These are phyloP conservation scores for Oscheius onirici DNA, from an alignment of 2,888 invertebrate genomes.

Conservation along the genomic window DNA sequence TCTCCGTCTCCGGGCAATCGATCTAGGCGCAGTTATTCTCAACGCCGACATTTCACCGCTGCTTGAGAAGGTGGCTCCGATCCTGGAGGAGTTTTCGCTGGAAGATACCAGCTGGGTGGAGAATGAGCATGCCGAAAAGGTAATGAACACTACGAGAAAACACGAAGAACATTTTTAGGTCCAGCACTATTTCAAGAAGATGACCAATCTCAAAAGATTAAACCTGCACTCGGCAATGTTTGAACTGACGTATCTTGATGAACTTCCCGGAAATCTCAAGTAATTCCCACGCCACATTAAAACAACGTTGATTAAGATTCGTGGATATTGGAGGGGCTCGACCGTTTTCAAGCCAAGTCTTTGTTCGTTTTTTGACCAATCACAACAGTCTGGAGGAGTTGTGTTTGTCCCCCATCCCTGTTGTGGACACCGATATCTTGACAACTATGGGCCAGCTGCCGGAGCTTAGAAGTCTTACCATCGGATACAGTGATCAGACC, in stretches of 20 bases:
- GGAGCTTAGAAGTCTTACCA: background rate
- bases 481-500: constrained; percentile 25
- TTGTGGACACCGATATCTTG: constrained; percentile 23
- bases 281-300: constrained; percentile 8
- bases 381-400: constrained; percentile 35
- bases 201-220: constrained; percentile 29
- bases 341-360: constrained; percentile 29
- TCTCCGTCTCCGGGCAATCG: constrained; percentile 32
- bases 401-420: constrained; percentile 35
- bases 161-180: constrained; percentile 25
- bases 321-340: constrained; percentile 37
- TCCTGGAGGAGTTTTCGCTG: constrained; percentile 39
- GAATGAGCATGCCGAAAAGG: constrained; percentile 8
- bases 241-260: constrained; percentile 27
- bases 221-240: constrained; percentile 45
- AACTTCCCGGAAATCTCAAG: constrained; percentile 38
- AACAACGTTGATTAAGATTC: constrained; percentile 20
- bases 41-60: constrained; percentile 38
- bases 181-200: constrained; percentile 26
- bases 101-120: constrained; percentile 50
- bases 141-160: background rate
- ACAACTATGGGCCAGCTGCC: constrained; percentile 23
- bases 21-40: constrained; percentile 43
- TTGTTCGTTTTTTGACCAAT: constrained; percentile 33
- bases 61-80: constrained; percentile 30